Base-by-base conservation (phyloP, 2,113 vertebrate genomes). In the Eurypyga helias region DNA sequence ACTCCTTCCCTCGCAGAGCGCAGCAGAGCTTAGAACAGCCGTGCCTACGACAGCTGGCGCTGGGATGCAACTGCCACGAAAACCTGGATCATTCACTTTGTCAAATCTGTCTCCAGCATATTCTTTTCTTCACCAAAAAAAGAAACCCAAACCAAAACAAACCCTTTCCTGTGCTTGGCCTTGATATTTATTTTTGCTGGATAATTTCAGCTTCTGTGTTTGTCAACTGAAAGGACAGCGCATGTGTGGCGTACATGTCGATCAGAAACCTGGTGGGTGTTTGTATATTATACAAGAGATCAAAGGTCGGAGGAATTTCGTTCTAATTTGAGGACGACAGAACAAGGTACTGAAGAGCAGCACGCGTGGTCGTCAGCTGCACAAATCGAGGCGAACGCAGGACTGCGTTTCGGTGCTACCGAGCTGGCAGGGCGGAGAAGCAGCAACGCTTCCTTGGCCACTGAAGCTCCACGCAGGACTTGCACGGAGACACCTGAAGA, bases 171-270 rank as follows among this genome's bases (percentile, higher is more conserved):
- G 43, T 55, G 6, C 57, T 92, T 66, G n/a, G 51, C 46, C 28
- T 41, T 51, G 36, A 45, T 38, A 41, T 62, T 91, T 78, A 4
- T 58, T 70, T 87, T 49, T 95, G 43, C 70, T 49, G 43, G 46
- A 46, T 89, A 83, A 90, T 81, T 89, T 78, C 83, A 71, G 65
- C 72, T 86, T 80, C 38, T 52, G 13, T 75, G 17, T 85, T 84
- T 90, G 84, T 94, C 82, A 90, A 1, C 54, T 72, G 54, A 91
- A 79, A 93, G 41, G 25, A 87, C 93, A 94, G 90, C 3, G 4
- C 34, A 17, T 4, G 24, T 81, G 57, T 60, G 4, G 0, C 48
- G 43, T 36, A 76, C 0, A 1, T 43, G 60, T 17, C 2, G 8
- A 77, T 88, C 87, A 95, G 71, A 69, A 94, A 41, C 58, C 58